These are phyloP conservation scores for Netelia inedita DNA, from an alignment of 2,888 invertebrate species.

Conservation along the genomic window DNA sequence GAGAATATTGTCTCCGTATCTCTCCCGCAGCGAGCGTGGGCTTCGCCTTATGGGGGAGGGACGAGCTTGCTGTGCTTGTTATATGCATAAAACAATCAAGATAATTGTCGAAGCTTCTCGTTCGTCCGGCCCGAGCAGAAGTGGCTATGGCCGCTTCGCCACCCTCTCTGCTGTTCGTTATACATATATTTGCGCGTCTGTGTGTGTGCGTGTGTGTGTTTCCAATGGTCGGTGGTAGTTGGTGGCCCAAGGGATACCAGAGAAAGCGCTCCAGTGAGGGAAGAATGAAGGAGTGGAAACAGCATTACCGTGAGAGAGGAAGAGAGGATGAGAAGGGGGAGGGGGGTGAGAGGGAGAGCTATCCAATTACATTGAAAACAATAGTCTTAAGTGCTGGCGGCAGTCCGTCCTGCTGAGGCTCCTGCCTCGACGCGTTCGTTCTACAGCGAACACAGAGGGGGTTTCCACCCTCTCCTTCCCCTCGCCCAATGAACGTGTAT, in stretches of 20 bases:
- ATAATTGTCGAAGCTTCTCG: constrained; percentile 84
- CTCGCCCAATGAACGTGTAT: constrained; percentile 31
- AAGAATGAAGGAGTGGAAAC: constrained; percentile 60
- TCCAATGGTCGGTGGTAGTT: constrained; percentile 29
- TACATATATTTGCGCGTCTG: background rate
- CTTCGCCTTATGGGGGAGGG: constrained; percentile 57
- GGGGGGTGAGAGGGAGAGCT: constrained; percentile 77
- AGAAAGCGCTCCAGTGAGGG: constrained; percentile 57
- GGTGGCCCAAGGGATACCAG: constrained; percentile 66
- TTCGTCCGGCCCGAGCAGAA: constrained; percentile 57
- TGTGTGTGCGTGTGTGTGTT: constrained; percentile 1
- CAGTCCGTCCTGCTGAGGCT: constrained; percentile 68
- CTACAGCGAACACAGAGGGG: constrained; percentile 54
- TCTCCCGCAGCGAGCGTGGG: constrained; percentile 50
- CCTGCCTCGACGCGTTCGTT: constrained; percentile 64
- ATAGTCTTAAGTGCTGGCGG: constrained; percentile 86
- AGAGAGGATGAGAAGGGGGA: constrained; percentile 49
- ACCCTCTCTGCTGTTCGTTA: constrained; percentile 49
- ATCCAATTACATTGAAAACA: constrained; percentile 86
- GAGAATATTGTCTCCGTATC: constrained; percentile 70
- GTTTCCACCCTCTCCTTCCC: constrained; percentile 46
- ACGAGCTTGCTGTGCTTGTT: constrained; percentile 72
- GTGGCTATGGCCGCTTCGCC: constrained; percentile 57
- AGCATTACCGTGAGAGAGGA: constrained; percentile 20
- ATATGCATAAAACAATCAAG: constrained; percentile 85